Percentiles rank a stretch among this genome's conserved stretches.
These are phyloP conservation scores for Coturnix japonica DNA, from an alignment of 2,113 vertebrate genomes.

Conservation along the genomic window DNA sequence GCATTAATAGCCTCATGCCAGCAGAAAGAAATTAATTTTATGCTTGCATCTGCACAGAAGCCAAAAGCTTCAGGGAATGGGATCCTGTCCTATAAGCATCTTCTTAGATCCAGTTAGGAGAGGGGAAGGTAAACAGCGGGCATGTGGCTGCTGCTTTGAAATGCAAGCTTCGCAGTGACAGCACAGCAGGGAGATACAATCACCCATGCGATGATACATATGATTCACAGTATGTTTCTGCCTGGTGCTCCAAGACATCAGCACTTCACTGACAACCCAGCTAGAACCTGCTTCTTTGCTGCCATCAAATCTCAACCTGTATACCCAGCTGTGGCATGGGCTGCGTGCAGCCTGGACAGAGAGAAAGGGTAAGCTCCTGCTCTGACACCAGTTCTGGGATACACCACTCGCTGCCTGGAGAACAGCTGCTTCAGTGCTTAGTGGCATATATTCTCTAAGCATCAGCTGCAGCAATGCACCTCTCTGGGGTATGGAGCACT, in stretches of 20 bases:
- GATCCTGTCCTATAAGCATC: constrained; percentile 32
- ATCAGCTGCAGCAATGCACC: too few relatives aligned
- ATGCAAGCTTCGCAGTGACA: not conserved
- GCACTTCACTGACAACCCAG: not conserved
- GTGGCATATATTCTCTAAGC: not conserved
- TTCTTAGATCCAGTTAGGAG: constrained; percentile 38
- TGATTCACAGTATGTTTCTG: not conserved
- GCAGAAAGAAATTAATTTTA: constrained; percentile 60
- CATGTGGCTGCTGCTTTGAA: not conserved
- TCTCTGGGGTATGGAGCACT: not conserved
- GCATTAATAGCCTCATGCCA: constrained; percentile 33
- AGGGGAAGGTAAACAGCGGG: constrained; percentile 3
- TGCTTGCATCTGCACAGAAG: constrained; percentile 46
- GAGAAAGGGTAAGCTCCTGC: not conserved
- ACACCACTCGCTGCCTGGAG: not conserved
- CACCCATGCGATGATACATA: not conserved
- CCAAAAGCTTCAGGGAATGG: constrained; percentile 47
- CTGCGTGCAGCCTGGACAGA: not conserved
- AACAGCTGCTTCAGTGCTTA: not conserved
- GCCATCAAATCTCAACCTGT: not conserved
- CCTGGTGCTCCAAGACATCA: not conserved
- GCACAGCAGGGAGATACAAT: not conserved
- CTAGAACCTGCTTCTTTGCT: not conserved
- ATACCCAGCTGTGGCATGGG: accelerated
- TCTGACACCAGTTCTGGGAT: not conserved